Base-by-base conservation (phyloP, 2,113 vertebrate genomes). In the Galbula dea region DNA sequence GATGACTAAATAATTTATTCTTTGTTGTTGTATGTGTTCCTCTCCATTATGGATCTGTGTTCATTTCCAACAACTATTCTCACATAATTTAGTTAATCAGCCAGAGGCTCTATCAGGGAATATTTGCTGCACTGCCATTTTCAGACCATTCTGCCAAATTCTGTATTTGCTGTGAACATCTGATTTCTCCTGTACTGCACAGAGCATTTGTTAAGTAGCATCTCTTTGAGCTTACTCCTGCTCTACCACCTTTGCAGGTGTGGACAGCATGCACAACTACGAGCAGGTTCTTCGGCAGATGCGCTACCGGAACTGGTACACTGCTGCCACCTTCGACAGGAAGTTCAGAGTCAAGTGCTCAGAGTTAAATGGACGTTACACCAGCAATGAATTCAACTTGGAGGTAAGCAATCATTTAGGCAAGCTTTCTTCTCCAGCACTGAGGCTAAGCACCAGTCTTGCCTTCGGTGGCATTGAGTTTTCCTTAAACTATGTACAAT, bases 291-390 rank as follows among this genome's bases (percentile, higher is more conserved):
- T 99, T 84, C 97, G 83, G 83, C 98, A 99, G 92, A 96, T 99
- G 80, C 98, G 93, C 5, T 99, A 99, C 89, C 98, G 98, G 45
- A 98, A 98, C 95, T 98, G 97, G 98, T 96, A 14, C n/a, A 95
- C 98, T 1, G 96, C 89, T 17, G 96, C 97, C 17, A 95, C 98
- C 7, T 97, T 97, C 8, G 97, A 98, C 49, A 98, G 99, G 48
- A 97, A 96, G 67, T 99, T 99, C 96, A 98, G 97, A 79, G 97
- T 99, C 94, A 99, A 99, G 88, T 99, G 99, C 96, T 99, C 99
- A 0, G 99, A 99, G 93, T 98, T 99, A 66, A 99, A 99, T 0
- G 99, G 99, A 41, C 99, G 98, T 32, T 99, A 99, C 93, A 98
- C 98, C 63, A 99, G 99, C 97, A 99, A 99, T 21, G 98, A 99